A percentile compares a stretch with the other conserved stretches of the same genome.
phyloP scores from a whole-genome alignment of 1,140 invertebrate genomes.

The Oscheius sp. region DNA sequence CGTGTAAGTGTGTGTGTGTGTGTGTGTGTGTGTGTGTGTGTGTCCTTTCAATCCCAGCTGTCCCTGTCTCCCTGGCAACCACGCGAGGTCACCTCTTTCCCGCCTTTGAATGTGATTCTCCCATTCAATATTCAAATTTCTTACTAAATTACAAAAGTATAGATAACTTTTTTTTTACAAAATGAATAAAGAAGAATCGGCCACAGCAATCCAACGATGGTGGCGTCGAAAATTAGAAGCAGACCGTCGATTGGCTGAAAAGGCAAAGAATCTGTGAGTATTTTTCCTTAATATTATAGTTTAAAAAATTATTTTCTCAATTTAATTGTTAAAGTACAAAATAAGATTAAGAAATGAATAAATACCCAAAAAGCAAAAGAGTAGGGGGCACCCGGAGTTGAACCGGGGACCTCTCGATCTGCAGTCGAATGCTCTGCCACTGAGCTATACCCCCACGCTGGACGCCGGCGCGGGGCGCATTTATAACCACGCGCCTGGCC shows the following conservation, averaged over 20 bases:
- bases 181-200: neutral
- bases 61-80: neutral
- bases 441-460: conserved; percentile 65
- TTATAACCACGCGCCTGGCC: too few relatives aligned
- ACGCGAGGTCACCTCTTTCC: neutral
- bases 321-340: too few relatives aligned
- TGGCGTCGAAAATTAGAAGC: neutral
- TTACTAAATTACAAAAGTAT: too few relatives aligned
- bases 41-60: neutral
- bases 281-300: too few relatives aligned
- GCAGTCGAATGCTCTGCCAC: conserved; percentile 63
- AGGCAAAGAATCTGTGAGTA: neutral
- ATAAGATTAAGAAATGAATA: too few relatives aligned
- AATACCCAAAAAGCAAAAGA: too few relatives aligned
- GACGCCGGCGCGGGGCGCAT: too few relatives aligned
- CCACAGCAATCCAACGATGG: neutral
- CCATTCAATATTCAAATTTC: too few relatives aligned
- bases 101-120: too few relatives aligned
- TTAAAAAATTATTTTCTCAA: too few relatives aligned
- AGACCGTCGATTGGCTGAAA: neutral
- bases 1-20: too few relatives aligned
- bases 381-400: conserved; percentile 64
- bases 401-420: conserved; percentile 64
- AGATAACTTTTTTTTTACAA: neutral
- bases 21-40: too few relatives aligned